These are phyloP conservation scores for Isichthys henryi DNA, from an alignment of 2,113 vertebrate species.

Conservation along the genomic window DNA sequence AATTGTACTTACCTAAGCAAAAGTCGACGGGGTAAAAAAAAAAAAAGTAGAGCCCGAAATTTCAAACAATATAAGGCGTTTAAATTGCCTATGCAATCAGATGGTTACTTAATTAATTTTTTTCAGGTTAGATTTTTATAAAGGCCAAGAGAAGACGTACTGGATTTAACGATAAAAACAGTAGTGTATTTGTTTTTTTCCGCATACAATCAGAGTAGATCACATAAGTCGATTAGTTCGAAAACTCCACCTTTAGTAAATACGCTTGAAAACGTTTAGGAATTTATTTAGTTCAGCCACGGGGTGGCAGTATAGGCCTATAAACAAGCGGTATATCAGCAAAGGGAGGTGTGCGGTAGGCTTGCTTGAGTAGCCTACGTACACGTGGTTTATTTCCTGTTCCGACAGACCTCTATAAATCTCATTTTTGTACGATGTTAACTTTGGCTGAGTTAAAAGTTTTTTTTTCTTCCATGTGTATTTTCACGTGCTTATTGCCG, in stretches of 20 bases:
- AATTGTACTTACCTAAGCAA: not conserved
- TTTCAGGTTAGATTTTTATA: constrained; percentile 1
- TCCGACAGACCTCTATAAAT: not conserved
- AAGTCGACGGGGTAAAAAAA: not conserved
- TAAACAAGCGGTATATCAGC: not conserved
- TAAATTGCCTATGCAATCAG: not conserved
- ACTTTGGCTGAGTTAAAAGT: not conserved
- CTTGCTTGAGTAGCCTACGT: not conserved
- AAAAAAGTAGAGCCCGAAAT: not conserved
- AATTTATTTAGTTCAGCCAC: not conserved
- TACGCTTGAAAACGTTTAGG: not conserved
- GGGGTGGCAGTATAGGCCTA: not conserved
- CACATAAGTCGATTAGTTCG: not conserved
- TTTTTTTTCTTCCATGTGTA: not conserved
- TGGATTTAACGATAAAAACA: not conserved
- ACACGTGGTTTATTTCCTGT: not conserved
- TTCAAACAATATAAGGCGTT: not conserved
- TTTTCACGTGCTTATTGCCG: not conserved
- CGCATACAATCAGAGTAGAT: not conserved
- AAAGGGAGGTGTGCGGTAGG: not conserved
- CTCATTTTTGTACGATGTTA: not conserved
- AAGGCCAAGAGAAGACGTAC: not conserved
- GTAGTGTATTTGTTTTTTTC: not conserved
- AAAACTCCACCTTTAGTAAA: not conserved
- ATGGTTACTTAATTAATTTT: not conserved